Conservation (phyloP, 2,888 invertebrate species). For the Morpho deidamia region DNA sequence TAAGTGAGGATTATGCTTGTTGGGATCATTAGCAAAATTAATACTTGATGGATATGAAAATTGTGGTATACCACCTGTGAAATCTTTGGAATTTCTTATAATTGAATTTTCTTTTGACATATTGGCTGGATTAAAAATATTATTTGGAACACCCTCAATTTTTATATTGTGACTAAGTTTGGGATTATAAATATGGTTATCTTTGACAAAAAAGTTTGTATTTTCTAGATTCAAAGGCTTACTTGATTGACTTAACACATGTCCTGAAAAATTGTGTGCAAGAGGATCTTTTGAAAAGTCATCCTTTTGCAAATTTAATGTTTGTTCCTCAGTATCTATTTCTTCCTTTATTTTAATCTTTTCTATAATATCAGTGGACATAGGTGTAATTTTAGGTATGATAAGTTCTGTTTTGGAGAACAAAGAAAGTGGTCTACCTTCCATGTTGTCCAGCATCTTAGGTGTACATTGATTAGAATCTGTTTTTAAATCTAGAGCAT, state of each 20-base stretch:
- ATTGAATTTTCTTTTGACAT: slow-evolving; percentile 65
- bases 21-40: slow-evolving; percentile 60
- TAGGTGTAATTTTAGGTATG: slow-evolving; percentile 79
- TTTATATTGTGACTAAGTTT: slow-evolving; percentile 65
- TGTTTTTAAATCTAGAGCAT: slow-evolving; percentile 61
- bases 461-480: slow-evolving; percentile 39
- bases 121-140: slow-evolving; percentile 66
- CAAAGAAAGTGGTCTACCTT: slow-evolving; percentile 47
- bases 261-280: slow-evolving; percentile 62
- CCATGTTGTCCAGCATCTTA: slow-evolving; percentile 50
- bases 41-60: slow-evolving; percentile 61
- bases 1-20: slow-evolving; percentile 61
- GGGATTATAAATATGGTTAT: slow-evolving; percentile 65
- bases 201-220: slow-evolving; percentile 70
- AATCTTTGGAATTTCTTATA: slow-evolving; percentile 67
- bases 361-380: slow-evolving; percentile 69
- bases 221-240: slow-evolving; percentile 68
- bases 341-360: slow-evolving; percentile 75
- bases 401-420: slow-evolving; percentile 80
- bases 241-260: slow-evolving; percentile 52
- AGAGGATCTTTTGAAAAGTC: slow-evolving; percentile 69
- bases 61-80: slow-evolving; percentile 54
- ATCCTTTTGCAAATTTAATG: slow-evolving; percentile 62
- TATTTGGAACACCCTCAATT: slow-evolving; percentile 62
- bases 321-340: slow-evolving; percentile 65